phyloP scores from a whole-genome alignment of 2,888 invertebrate genomes.

The Troides helena region DNA sequence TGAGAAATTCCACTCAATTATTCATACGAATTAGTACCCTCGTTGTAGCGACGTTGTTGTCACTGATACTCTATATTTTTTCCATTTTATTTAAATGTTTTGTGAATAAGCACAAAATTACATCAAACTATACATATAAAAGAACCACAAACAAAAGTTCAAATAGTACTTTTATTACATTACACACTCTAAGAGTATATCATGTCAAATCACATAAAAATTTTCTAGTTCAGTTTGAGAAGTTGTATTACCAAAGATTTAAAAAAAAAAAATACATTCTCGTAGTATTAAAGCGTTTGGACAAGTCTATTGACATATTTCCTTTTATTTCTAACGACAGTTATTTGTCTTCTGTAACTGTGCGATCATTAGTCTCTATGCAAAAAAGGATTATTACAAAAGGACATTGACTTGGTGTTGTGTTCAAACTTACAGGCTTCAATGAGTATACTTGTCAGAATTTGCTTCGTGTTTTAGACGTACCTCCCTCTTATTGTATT shows the following conservation, averaged over 20 bases:
- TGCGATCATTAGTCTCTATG: not conserved
- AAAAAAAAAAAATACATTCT: not conserved
- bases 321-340: not conserved
- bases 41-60: not conserved
- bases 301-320: not conserved
- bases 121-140: not conserved
- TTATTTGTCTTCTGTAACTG: not conserved
- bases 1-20: constrained; percentile 1
- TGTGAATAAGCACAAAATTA: too few relatives aligned
- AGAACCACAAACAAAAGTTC: not conserved
- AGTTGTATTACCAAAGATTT: not conserved
- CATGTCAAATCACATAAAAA: too few relatives aligned
- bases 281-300: not conserved
- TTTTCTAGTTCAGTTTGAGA: too few relatives aligned
- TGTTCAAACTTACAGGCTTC: constrained; percentile 33
- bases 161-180: too few relatives aligned
- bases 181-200: too few relatives aligned
- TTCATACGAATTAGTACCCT: constrained; percentile 4
- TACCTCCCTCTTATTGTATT: constrained; percentile 53
- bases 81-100: not conserved
- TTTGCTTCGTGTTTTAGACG: constrained; percentile 34
- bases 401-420: constrained; percentile 55
- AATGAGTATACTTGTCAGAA: constrained; percentile 44
- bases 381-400: constrained; percentile 2
- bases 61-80: too few relatives aligned